Conservation (phyloP, 2,113 vertebrate genomes). For the Siphamia tubifer region DNA sequence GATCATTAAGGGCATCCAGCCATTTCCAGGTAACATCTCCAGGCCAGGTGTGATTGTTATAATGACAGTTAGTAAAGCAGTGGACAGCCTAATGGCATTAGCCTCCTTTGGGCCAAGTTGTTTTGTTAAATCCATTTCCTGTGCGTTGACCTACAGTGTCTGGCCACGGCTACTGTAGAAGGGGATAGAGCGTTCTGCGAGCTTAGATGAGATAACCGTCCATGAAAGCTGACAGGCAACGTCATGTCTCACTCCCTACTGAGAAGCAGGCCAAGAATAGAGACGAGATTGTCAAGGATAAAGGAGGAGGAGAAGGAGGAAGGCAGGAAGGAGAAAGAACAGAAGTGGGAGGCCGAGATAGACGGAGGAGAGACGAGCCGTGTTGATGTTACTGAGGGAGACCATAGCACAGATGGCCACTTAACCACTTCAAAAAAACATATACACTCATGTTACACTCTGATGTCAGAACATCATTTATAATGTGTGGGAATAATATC, state of each 20-base stretch:
- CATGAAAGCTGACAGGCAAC: slow-evolving; percentile 47
- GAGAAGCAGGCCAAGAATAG: slow-evolving; percentile 66
- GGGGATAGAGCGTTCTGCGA: slow-evolving; percentile 40
- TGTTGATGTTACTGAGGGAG: slow-evolving; percentile 23
- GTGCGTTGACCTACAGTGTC: slow-evolving; percentile 26
- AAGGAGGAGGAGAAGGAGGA: slow-evolving; percentile 29
- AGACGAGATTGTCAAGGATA: slow-evolving; percentile 62
- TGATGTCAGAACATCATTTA: neutral
- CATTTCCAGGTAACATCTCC: slow-evolving; percentile 25
- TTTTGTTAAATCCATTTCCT: slow-evolving; percentile 26
- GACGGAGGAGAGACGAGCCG: slow-evolving; percentile 24
- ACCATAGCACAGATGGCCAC: slow-evolving; percentile 7
- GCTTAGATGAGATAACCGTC: slow-evolving; percentile 68
- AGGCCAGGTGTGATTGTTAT: slow-evolving; percentile 10
- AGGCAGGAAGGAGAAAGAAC: slow-evolving; percentile 42
- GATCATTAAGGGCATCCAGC: slow-evolving; percentile 9
- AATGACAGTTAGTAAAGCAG: slow-evolving; percentile 11
- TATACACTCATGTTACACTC: neutral
- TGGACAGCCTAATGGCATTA: slow-evolving; percentile 55
- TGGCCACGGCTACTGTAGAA: slow-evolving; percentile 38
- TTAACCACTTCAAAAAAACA: neutral
- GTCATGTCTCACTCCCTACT: slow-evolving; percentile 52
- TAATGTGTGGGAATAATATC: neutral
- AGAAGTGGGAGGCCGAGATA: slow-evolving; percentile 54
- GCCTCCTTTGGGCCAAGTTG: slow-evolving; percentile 26